Evolutionary conservation across 2,113 vertebrate genomes (phyloP).

Genomic region (Cricetomys ansorgei): DNA sequence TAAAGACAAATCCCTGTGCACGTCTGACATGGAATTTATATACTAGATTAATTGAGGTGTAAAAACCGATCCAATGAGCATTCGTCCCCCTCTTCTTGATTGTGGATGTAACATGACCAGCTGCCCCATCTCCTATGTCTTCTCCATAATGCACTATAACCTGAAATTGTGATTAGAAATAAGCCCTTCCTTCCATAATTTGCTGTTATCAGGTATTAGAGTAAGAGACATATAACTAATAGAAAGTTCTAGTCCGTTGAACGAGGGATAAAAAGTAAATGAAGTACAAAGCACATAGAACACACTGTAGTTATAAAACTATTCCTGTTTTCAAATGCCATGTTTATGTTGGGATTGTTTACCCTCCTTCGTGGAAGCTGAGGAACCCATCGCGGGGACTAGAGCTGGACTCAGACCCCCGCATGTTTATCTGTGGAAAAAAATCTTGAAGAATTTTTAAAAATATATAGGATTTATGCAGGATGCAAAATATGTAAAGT

Average conservation of each 20-base stretch:
- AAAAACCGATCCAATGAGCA: neutral
- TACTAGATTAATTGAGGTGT: neutral
- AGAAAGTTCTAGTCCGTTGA: neutral
- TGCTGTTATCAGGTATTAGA: neutral
- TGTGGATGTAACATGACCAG: neutral
- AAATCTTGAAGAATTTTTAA: neutral
- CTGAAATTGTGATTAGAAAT: neutral
- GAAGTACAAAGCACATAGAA: neutral
- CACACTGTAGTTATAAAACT: neutral
- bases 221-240: neutral
- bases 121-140: neutral
- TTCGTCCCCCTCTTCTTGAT: neutral
- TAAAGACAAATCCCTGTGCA: neutral
- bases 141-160: neutral
- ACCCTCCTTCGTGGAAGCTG: too few relatives aligned
- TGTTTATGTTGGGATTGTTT: too few relatives aligned
- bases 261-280: neutral
- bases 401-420: too few relatives aligned
- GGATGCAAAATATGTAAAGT: neutral
- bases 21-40: neutral
- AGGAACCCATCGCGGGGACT: too few relatives aligned
- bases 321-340: neutral
- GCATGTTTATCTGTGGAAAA: neutral
- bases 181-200: neutral
- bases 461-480: neutral